These are phyloP conservation scores for Polia nebulosa DNA, from an alignment of 2,888 invertebrate genomes.

Conservation along the genomic window DNA sequence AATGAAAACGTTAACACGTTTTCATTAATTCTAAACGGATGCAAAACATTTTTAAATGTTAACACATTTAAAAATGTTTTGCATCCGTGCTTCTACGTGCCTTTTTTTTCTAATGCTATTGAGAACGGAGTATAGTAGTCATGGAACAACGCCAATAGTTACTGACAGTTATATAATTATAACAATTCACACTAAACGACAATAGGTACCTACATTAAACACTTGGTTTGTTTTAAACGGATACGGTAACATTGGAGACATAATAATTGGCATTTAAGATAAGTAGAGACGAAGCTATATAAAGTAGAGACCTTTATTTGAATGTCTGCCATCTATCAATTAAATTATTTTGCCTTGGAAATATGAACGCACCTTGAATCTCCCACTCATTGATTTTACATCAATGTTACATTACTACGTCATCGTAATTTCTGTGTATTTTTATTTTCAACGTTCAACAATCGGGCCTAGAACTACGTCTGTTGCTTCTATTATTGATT, in stretches of 20 bases:
- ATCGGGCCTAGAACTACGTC: constrained; percentile 17
- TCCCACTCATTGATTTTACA: constrained; percentile 59
- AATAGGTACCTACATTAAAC: constrained; percentile 1
- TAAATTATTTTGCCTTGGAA: constrained; percentile 62
- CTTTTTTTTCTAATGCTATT: too few relatives aligned
- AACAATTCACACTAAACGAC: constrained; percentile 33
- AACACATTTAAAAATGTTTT: too few relatives aligned
- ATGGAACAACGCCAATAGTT: constrained; percentile 43
- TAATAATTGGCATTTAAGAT: constrained; percentile 22
- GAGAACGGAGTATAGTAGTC: too few relatives aligned
- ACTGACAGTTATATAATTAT: constrained; percentile 49
- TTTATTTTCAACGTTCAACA: constrained; percentile 33
- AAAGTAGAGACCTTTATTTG: constrained; percentile 47
- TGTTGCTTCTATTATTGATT: constrained; percentile 20
- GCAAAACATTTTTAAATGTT: too few relatives aligned
- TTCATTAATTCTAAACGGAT: too few relatives aligned
- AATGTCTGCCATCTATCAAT: constrained; percentile 59
- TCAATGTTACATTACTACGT: constrained; percentile 51
- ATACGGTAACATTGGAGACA: constrained; percentile 12
- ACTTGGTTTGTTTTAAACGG: constrained; percentile 1
- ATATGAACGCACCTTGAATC: constrained; percentile 63
- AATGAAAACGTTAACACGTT: too few relatives aligned
- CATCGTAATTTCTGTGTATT: constrained; percentile 54
- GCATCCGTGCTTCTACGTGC: too few relatives aligned
- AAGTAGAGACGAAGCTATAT: constrained; percentile 19